phyloP scores from a whole-genome alignment of 2,113 vertebrate genomes.

The Thunnus maccoyii region DNA sequence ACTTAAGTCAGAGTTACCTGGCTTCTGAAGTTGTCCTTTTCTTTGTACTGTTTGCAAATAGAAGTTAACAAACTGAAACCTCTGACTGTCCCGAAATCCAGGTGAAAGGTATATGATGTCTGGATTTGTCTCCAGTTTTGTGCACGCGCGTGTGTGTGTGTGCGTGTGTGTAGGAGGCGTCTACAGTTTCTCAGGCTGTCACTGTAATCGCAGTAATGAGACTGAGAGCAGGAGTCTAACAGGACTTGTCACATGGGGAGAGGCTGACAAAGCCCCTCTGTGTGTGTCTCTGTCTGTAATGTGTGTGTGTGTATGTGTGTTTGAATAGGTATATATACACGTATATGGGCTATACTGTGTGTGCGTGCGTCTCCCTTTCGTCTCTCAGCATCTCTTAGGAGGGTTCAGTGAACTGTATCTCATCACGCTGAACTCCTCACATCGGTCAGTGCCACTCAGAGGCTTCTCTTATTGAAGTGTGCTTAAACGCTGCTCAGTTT shows the following conservation, averaged over 20 bases:
- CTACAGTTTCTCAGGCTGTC: conserved; percentile 50
- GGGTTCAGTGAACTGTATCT: conserved; percentile 28
- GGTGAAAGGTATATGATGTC: neutral
- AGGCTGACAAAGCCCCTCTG: conserved; percentile 51
- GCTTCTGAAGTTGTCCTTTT: no score
- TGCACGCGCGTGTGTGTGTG: neutral
- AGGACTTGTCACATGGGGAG: conserved; percentile 63
- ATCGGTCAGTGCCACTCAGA: conserved; percentile 6
- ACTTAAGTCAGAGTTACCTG: no score
- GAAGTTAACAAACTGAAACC: neutral
- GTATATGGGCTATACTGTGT: neutral
- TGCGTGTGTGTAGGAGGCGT: conserved; percentile 5
- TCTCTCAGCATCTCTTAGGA: neutral
- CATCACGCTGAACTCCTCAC: neutral
- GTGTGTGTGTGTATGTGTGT: conserved; percentile 16
- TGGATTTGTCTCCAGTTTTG: neutral
- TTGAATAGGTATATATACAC: conserved; percentile 9
- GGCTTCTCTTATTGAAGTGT: conserved; percentile 5
- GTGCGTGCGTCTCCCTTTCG: conserved; percentile 23
- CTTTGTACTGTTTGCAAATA: neutral
- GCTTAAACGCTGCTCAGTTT: neutral
- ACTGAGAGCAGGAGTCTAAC: conserved; percentile 59
- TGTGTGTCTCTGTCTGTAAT: neutral
- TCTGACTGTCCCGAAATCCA: neutral
- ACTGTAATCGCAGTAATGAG: conserved; percentile 81